These are phyloP conservation scores for Micromys minutus DNA, from an alignment of 2,113 vertebrate species.

Conservation along the genomic window DNA sequence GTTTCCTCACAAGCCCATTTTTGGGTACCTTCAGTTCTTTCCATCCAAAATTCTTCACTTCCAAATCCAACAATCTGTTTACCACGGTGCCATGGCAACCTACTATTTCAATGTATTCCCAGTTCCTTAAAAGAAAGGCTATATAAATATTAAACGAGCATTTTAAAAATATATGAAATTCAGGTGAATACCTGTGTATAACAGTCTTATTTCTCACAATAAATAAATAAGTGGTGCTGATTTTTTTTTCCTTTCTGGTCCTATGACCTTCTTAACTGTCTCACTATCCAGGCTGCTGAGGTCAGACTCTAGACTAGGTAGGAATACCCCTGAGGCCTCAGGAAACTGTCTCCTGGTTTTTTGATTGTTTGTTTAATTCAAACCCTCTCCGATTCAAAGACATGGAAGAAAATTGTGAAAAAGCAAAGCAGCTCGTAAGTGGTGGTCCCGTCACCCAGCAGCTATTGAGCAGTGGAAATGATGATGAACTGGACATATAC, in stretches of 20 bases:
- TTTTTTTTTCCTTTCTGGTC: not conserved
- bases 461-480: not conserved
- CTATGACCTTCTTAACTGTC: not conserved
- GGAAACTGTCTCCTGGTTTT: not conserved
- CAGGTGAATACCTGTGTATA: slow-evolving; percentile 19
- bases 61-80: slow-evolving; percentile 48
- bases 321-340: not conserved
- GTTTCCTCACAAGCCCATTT: not conserved
- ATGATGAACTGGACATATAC: not conserved
- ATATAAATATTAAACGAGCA: slow-evolving; percentile 60
- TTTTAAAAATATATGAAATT: slow-evolving; percentile 57
- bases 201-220: not conserved
- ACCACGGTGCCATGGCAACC: not conserved
- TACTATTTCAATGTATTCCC: slow-evolving; percentile 67
- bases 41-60: slow-evolving; percentile 31
- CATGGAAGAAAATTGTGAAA: not conserved
- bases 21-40: not conserved
- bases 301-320: not conserved
- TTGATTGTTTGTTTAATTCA: not conserved
- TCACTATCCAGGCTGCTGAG: not conserved
- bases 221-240: slow-evolving; percentile 37
- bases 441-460: not conserved
- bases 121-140: slow-evolving; percentile 62
- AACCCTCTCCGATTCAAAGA: not conserved
- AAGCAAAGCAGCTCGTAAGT: not conserved